Conservation (phyloP, 92 coral and sea anemone species). For the Galaxea fascicularis region DNA sequence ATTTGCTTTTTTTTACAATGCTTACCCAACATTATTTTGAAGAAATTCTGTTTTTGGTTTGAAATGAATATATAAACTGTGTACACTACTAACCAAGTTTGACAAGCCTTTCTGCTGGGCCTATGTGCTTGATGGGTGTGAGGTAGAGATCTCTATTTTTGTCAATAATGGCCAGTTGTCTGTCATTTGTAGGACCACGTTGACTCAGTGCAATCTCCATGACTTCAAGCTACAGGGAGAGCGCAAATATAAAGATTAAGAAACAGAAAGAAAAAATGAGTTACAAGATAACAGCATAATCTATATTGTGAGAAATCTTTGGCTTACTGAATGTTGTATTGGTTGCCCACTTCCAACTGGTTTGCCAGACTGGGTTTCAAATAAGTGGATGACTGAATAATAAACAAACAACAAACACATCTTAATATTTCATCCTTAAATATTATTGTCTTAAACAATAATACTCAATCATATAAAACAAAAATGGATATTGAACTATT, state of each 20-base stretch:
- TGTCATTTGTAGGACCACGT: conserved; percentile 83
- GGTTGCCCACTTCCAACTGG: conserved; percentile 96
- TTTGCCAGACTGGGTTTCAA: conserved; percentile 91
- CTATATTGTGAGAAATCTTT: too few relatives aligned
- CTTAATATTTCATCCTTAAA: too few relatives aligned
- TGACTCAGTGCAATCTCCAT: conserved; percentile 93
- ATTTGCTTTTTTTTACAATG: neutral
- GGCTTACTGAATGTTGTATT: conserved; percentile 83
- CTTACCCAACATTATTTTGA: neutral
- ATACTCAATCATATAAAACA: too few relatives aligned
- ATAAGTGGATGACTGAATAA: conserved; percentile 85
- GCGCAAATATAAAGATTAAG: too few relatives aligned
- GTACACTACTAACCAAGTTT: conserved; percentile 78
- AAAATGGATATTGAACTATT: too few relatives aligned
- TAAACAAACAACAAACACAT: neutral
- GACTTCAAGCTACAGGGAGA: conserved; percentile 80
- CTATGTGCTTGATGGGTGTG: conserved; percentile 93
- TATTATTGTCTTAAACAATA: too few relatives aligned
- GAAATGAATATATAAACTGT: neutral
- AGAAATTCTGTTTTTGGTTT: neutral
- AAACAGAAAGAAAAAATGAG: too few relatives aligned
- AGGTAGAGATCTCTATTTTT: conserved; percentile 96
- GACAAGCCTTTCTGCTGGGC: conserved; percentile 88
- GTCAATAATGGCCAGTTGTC: conserved; percentile 94
- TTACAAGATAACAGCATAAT: too few relatives aligned